These are phyloP conservation scores for Atractosteus spatula DNA, from an alignment of 2,113 vertebrate species.

Conservation along the genomic window DNA sequence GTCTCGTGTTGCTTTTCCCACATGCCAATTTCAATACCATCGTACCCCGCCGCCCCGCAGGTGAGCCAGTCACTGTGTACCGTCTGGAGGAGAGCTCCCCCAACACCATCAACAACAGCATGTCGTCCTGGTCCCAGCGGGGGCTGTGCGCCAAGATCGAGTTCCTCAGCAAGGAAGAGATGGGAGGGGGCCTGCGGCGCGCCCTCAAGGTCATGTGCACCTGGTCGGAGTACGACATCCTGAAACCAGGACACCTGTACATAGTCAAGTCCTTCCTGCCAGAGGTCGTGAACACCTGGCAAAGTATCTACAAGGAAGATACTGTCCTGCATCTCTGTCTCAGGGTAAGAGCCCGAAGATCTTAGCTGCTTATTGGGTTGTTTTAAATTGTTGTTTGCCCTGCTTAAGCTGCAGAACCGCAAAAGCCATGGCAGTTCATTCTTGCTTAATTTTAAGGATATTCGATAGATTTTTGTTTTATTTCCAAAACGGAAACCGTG, in stretches of 20 bases:
- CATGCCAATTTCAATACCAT: not conserved
- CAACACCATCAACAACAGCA: conserved; percentile 96
- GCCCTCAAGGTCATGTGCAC: conserved; percentile 96
- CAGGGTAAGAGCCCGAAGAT: conserved; percentile 71
- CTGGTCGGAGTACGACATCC: conserved; percentile 93
- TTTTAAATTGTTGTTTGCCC: no score
- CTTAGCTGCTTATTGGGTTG: no score
- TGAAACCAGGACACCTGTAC: conserved; percentile 92
- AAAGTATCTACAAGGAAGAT: conserved; percentile 93
- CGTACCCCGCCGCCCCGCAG: conserved; percentile 47
- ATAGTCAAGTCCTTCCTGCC: conserved; percentile 98
- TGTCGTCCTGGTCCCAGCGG: conserved; percentile 97
- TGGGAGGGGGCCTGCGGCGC: conserved; percentile 90
- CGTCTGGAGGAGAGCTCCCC: conserved; percentile 96
- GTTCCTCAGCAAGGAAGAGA: conserved; percentile 97
- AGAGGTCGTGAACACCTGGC: conserved; percentile 94
- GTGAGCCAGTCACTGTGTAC: conserved; percentile 95
- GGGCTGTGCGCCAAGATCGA: conserved; percentile 97
- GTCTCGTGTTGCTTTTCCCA: not conserved
- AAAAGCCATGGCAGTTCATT: no score
- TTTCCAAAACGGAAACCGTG: no score
- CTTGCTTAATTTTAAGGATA: no score
- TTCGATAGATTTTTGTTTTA: no score
- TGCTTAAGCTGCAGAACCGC: no score
- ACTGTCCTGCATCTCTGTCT: conserved; percentile 96